phyloP scores from a whole-genome alignment of 1,140 invertebrate species.

The Macrosteles quadrilineatus region DNA sequence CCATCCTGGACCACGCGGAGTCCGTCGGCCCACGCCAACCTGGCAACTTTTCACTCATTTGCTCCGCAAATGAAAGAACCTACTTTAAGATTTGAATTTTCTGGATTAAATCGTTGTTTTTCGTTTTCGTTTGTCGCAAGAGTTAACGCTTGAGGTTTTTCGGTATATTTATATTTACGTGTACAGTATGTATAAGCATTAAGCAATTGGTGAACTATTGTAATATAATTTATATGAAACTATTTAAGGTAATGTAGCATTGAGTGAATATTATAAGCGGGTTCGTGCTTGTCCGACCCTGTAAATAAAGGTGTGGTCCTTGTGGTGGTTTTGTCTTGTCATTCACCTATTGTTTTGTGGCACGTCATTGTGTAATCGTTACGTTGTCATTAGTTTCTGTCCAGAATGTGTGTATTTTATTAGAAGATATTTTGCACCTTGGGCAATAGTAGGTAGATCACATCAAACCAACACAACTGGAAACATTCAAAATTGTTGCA shows the following conservation, averaged over 20 bases:
- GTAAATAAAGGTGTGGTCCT: constrained; percentile 17
- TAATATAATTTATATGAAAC: constrained; percentile 10
- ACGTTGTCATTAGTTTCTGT: too few relatives aligned
- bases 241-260: constrained; percentile 17
- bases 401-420: too few relatives aligned
- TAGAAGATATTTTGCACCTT: too few relatives aligned
- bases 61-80: constrained; percentile 5
- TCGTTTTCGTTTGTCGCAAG: constrained; percentile 1
- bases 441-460: too few relatives aligned
- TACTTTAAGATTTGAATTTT: background rate
- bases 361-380: too few relatives aligned
- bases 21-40: background rate
- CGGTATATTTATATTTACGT: constrained; percentile 10
- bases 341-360: background rate
- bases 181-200: constrained; percentile 14
- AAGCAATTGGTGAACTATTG: constrained; percentile 20
- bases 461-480: too few relatives aligned
- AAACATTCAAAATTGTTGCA: too few relatives aligned
- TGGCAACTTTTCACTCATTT: background rate
- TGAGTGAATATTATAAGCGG: too few relatives aligned
- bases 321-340: constrained; percentile 5
- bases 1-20: background rate
- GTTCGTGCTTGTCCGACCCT: background rate
- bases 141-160: background rate
- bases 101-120: background rate